A percentile compares a stretch with the other conserved stretches of the same genome.
Conservation (phyloP, 2,113 vertebrate genomes). For the Albula goreensis region DNA sequence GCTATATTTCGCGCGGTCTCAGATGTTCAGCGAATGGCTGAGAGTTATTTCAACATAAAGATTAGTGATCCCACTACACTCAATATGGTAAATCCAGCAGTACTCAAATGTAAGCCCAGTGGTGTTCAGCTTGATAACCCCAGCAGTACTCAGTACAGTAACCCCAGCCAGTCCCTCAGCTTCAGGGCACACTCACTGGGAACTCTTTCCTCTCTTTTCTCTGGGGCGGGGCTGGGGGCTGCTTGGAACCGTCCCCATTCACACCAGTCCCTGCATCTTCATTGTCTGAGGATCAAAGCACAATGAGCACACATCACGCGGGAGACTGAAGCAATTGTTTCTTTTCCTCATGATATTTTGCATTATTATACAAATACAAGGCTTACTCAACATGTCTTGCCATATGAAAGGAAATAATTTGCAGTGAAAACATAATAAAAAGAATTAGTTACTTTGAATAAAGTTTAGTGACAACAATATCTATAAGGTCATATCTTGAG, state of each 20-base stretch:
- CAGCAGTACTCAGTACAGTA: neutral
- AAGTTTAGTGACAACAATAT: too few relatives aligned
- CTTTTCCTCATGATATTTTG: too few relatives aligned
- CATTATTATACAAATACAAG: neutral
- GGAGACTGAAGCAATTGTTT: too few relatives aligned
- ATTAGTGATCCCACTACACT: too few relatives aligned
- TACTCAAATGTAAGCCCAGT: neutral
- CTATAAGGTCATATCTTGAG: too few relatives aligned
- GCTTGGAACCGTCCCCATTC: slow-evolving; percentile 74
- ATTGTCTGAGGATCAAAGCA: slow-evolving; percentile 61
- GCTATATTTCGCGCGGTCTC: neutral
- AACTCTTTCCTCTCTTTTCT: slow-evolving; percentile 91
- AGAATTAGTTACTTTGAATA: too few relatives aligned
- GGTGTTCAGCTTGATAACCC: neutral
- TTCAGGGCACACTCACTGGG: slow-evolving; percentile 73
- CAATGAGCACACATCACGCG: neutral
- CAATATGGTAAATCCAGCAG: too few relatives aligned
- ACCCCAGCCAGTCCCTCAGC: neutral
- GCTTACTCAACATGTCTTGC: neutral
- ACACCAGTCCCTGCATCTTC: slow-evolving; percentile 76
- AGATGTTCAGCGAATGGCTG: too few relatives aligned
- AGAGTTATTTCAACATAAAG: too few relatives aligned
- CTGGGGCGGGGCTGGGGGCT: slow-evolving; percentile 75
- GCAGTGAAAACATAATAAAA: neutral
- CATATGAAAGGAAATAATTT: neutral